Conservation (phyloP, 2,797 vertebrate genomes). For the Acanthiza pusilla region DNA sequence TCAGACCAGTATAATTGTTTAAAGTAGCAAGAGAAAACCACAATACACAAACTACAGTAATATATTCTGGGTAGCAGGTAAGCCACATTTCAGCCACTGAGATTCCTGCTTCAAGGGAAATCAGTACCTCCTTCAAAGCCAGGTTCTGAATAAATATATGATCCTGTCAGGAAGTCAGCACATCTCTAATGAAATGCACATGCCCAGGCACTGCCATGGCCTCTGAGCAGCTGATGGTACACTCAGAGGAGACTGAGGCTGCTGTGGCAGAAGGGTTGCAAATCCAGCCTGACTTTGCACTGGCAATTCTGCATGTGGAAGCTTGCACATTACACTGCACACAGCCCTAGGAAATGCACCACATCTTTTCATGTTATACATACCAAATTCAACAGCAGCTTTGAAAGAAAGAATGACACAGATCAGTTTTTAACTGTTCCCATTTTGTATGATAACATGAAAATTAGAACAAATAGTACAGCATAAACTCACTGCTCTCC, state of each 20-base stretch:
- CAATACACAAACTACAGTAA: background rate
- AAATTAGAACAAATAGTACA: background rate
- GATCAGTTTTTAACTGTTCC: background rate
- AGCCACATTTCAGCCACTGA: background rate
- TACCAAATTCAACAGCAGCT: constrained; percentile 28
- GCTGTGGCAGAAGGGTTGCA: background rate
- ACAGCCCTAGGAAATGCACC: background rate
- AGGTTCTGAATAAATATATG: background rate
- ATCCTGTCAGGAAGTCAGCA: background rate
- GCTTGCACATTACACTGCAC: background rate
- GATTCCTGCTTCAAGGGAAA: background rate
- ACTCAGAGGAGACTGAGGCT: background rate
- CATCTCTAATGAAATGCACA: background rate
- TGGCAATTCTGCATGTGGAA: background rate
- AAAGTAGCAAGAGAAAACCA: background rate
- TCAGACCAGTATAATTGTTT: background rate
- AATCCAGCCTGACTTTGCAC: background rate
- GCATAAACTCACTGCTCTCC: background rate
- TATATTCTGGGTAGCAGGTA: background rate
- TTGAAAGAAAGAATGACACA: background rate
- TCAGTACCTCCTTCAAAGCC: background rate
- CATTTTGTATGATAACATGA: background rate
- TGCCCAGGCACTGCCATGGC: background rate
- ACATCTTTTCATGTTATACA: constrained; percentile 6
- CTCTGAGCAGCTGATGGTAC: background rate